Evolutionary conservation across 2,888 invertebrate genomes (phyloP).

Genomic region (Keiferia lycopersicella): DNA sequence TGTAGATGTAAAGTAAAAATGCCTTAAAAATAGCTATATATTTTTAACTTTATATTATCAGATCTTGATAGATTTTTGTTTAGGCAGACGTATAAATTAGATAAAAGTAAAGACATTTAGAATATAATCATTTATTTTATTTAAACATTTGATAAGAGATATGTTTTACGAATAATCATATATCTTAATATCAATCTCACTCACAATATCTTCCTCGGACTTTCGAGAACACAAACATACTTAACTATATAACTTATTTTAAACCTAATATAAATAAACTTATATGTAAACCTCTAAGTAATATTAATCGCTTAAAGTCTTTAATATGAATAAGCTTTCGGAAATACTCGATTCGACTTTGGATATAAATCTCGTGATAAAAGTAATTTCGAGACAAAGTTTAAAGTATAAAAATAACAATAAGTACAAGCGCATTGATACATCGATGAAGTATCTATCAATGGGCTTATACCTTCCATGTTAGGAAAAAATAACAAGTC

Average conservation of each 20-base stretch:
- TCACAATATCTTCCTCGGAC: slow-evolving; percentile 50
- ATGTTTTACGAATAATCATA: slow-evolving; percentile 36
- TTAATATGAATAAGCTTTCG: slow-evolving; percentile 19
- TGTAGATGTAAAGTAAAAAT: too few species aligned
- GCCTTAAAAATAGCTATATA: too few species aligned
- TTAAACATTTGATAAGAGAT: slow-evolving; percentile 47
- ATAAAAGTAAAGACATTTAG: not conserved
- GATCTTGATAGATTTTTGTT: too few species aligned
- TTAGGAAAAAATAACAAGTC: slow-evolving; percentile 12
- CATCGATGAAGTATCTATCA: slow-evolving; percentile 42
- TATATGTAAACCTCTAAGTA: slow-evolving; percentile 34
- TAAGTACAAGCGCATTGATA: slow-evolving; percentile 48
- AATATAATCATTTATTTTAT: slow-evolving; percentile 19
- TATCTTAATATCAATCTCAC: slow-evolving; percentile 43
- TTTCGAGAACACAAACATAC: slow-evolving; percentile 50
- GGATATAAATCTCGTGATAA: slow-evolving; percentile 33
- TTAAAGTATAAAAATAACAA: slow-evolving; percentile 27
- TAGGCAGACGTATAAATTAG: too few species aligned
- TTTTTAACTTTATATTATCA: too few species aligned
- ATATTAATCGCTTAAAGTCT: not conserved
- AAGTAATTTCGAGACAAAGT: slow-evolving; percentile 22
- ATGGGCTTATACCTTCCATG: slow-evolving; percentile 44
- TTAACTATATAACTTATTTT: slow-evolving; percentile 35
- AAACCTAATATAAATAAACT: slow-evolving; percentile 53
- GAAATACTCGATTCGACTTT: slow-evolving; percentile 30